Evolutionary conservation across 2,888 invertebrate genomes (phyloP).

Genomic region (Oeneis ivallda): DNA sequence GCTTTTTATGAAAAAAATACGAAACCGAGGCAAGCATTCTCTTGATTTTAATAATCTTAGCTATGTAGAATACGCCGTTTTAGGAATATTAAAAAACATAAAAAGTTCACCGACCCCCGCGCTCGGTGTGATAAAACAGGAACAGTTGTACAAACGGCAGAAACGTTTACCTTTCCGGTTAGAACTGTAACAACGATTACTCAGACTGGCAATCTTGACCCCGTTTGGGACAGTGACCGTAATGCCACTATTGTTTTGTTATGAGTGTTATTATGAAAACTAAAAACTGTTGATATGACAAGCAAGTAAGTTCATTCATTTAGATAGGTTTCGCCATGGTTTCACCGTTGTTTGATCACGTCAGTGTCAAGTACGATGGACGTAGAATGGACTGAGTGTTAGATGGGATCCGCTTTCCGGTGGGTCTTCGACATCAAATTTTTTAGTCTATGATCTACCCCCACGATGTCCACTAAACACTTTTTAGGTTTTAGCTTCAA

Average conservation of each 20-base stretch:
- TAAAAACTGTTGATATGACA: neutral
- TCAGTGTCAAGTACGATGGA: neutral
- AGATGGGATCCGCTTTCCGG: too few relatives aligned
- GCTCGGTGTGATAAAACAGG: constrained; percentile 14
- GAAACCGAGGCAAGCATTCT: neutral
- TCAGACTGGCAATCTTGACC: constrained; percentile 45
- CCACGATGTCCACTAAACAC: too few relatives aligned
- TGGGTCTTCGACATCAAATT: too few relatives aligned
- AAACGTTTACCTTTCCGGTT: constrained; percentile 49
- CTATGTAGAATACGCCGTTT: constrained; percentile 4
- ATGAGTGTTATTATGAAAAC: constrained; percentile 7
- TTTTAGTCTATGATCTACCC: too few relatives aligned
- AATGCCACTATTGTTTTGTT: constrained; percentile 8
- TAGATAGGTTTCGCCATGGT: neutral
- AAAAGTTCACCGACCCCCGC: constrained; percentile 13
- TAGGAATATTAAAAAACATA: constrained; percentile 17
- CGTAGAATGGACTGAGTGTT: too few relatives aligned
- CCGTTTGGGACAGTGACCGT: constrained; percentile 29
- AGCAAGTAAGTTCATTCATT: neutral
- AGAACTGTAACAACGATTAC: constrained; percentile 61
- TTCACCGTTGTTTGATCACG: neutral
- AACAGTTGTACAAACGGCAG: constrained; percentile 29
- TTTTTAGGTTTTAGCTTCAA: too few relatives aligned
- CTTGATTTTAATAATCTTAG: constrained; percentile 2
- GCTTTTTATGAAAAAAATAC: neutral